A percentile compares a stretch with the other conserved stretches of the same genome.
These are phyloP conservation scores for Phyllotis vaccarum DNA, from an alignment of 2,797 vertebrate species.

Conservation along the genomic window DNA sequence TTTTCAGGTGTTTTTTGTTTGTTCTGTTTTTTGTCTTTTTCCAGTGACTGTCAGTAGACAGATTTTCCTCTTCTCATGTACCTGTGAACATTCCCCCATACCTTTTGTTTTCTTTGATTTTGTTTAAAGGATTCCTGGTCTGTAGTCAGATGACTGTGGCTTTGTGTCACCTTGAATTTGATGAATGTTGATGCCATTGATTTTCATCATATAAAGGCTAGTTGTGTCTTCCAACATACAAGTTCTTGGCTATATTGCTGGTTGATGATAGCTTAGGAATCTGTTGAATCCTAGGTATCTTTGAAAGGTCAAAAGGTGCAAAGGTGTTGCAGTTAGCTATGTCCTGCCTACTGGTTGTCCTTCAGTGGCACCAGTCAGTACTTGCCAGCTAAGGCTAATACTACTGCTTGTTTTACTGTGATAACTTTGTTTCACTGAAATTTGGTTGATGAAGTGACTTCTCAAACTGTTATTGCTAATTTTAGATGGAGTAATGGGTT, in stretches of 20 bases:
- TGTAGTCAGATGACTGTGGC: not conserved
- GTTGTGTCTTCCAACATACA: not conserved
- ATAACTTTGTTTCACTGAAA: not conserved
- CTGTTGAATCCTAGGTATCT: not conserved
- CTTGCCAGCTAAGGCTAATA: not conserved
- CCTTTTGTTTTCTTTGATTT: not conserved
- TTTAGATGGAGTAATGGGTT: not conserved
- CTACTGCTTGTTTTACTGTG: not conserved
- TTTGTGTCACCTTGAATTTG: not conserved
- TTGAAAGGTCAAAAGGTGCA: not conserved
- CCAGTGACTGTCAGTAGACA: not conserved
- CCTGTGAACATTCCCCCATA: not conserved
- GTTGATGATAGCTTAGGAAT: not conserved
- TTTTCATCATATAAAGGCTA: not conserved
- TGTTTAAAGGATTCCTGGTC: not conserved
- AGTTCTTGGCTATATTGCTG: not conserved
- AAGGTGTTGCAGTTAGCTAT: no score
- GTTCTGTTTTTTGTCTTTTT: no score
- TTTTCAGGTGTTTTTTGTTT: not conserved
- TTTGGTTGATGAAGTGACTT: not conserved
- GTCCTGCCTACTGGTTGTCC: not conserved
- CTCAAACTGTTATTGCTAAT: not conserved
- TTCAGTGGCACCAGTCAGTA: rapidly evolving
- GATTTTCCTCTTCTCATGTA: not conserved
- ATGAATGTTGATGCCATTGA: not conserved